Percentiles rank a stretch among this genome's conserved stretches.
phyloP scores from a whole-genome alignment of 2,113 vertebrate genomes.

The Sciurus niger region DNA sequence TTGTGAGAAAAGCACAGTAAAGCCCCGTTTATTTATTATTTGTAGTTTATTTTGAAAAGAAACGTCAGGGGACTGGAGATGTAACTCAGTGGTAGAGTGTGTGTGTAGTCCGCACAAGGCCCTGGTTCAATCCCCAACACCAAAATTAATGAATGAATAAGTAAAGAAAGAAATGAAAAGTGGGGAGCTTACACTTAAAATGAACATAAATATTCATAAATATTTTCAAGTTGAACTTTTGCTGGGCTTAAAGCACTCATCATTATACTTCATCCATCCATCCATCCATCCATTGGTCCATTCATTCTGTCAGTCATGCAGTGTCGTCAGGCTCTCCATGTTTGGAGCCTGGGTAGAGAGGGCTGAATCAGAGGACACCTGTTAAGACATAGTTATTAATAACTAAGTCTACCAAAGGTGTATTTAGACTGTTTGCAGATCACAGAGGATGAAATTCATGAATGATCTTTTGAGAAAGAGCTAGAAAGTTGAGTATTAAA shows the following conservation, averaged over 20 bases:
- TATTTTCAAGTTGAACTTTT: constrained; percentile 4
- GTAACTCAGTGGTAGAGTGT: neutral
- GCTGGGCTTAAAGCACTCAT: neutral
- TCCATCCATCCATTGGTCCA: neutral
- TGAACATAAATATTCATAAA: neutral
- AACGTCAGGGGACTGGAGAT: neutral
- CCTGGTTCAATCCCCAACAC: neutral
- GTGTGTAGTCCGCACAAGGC: neutral
- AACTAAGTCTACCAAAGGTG: neutral
- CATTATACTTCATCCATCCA: neutral
- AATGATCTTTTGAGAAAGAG: neutral
- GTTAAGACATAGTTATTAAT: neutral
- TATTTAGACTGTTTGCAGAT: neutral
- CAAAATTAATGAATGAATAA: neutral
- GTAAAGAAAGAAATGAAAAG: neutral
- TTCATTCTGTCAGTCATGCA: neutral
- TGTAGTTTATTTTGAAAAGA: constrained; percentile 10
- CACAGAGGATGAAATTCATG: neutral
- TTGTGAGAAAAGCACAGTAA: constrained; percentile 20
- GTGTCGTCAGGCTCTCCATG: neutral
- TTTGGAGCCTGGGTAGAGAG: neutral
- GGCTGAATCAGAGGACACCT: neutral
- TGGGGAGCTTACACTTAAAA: neutral
- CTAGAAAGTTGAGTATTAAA: neutral
- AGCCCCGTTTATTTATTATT: constrained; percentile 48